These are phyloP conservation scores for Sturmia bella DNA, from an alignment of 2,888 invertebrate species.

Conservation along the genomic window DNA sequence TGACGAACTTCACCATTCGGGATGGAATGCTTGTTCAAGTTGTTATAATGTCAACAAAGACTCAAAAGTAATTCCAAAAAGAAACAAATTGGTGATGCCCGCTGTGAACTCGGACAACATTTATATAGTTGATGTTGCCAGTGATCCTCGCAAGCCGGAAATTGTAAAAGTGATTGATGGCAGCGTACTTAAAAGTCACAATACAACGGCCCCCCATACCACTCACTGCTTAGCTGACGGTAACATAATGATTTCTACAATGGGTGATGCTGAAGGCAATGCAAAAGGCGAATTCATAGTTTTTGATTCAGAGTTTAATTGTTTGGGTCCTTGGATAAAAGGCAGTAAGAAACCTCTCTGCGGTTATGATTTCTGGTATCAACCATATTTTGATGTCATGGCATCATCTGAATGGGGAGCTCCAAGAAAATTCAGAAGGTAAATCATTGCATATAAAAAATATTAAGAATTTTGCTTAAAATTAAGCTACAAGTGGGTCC, in stretches of 20 bases:
- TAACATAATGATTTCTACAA: slow-evolving; percentile 96
- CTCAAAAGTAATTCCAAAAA: slow-evolving; percentile 82
- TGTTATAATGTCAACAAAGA: slow-evolving; percentile 84
- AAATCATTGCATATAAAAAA: neutral
- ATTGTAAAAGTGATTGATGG: slow-evolving; percentile 92
- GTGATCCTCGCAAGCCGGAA: slow-evolving; percentile 87
- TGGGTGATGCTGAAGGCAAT: slow-evolving; percentile 94
- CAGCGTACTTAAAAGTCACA: slow-evolving; percentile 87
- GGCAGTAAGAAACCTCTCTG: slow-evolving; percentile 86
- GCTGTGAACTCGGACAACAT: slow-evolving; percentile 90
- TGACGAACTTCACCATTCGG: slow-evolving; percentile 97
- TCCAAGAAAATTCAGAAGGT: slow-evolving; percentile 88
- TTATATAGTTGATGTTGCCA: slow-evolving; percentile 91
- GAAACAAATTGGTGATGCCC: slow-evolving; percentile 92
- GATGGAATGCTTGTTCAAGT: slow-evolving; percentile 98
- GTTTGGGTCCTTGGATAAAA: slow-evolving; percentile 87
- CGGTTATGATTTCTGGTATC: slow-evolving; percentile 99
- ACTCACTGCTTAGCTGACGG: slow-evolving; percentile 96
- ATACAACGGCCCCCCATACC: slow-evolving; percentile 95
- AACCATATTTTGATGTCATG: slow-evolving; percentile 95
- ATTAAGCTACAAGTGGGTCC: too few relatives aligned
- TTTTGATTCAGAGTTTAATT: slow-evolving; percentile 89
- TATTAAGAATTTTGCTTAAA: too few relatives aligned
- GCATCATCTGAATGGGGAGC: slow-evolving; percentile 96
- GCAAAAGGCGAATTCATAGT: slow-evolving; percentile 93